These are phyloP conservation scores for Drosophila gaucha DNA, from an alignment of 2,888 invertebrate genomes.

Conservation along the genomic window DNA sequence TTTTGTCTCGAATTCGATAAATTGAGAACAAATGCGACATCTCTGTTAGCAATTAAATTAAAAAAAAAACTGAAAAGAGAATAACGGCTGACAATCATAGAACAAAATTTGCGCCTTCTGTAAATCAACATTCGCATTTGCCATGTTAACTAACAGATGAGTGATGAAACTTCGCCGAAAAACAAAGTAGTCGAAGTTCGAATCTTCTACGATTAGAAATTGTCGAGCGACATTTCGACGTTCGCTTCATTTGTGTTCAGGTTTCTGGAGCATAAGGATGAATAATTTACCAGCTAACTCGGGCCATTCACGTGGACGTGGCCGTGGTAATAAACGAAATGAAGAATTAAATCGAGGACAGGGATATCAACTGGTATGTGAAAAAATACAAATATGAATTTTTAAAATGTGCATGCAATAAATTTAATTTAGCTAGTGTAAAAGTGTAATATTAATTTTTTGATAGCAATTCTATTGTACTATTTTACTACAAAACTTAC, in stretches of 20 bases:
- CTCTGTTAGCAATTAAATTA: background rate
- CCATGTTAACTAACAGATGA: background rate
- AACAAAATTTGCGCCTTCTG: background rate
- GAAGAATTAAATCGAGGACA: slow-evolving; percentile 5
- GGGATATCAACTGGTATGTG: slow-evolving; percentile 38
- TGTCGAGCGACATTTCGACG: background rate
- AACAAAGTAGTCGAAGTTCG: background rate
- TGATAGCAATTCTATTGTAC: background rate
- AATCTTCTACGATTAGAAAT: background rate
- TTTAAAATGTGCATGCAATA: background rate
- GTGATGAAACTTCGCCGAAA: background rate
- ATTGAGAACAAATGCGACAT: too few relatives aligned
- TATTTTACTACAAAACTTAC: too few relatives aligned
- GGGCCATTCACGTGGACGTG: slow-evolving; percentile 56
- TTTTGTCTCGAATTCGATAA: too few relatives aligned
- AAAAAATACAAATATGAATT: background rate
- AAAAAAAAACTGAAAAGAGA: background rate
- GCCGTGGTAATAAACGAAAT: slow-evolving; percentile 40
- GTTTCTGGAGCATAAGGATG: slow-evolving; percentile 16
- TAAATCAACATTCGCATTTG: background rate
- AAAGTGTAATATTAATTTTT: too few relatives aligned
- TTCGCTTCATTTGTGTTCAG: background rate
- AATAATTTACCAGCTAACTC: slow-evolving; percentile 31
- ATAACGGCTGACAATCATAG: background rate
- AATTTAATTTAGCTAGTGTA: background rate